A percentile compares a stretch with the other conserved stretches of the same genome.
Evolutionary conservation across 2,888 invertebrate species (phyloP).

Genomic region (Meandrusa payeni): DNA sequence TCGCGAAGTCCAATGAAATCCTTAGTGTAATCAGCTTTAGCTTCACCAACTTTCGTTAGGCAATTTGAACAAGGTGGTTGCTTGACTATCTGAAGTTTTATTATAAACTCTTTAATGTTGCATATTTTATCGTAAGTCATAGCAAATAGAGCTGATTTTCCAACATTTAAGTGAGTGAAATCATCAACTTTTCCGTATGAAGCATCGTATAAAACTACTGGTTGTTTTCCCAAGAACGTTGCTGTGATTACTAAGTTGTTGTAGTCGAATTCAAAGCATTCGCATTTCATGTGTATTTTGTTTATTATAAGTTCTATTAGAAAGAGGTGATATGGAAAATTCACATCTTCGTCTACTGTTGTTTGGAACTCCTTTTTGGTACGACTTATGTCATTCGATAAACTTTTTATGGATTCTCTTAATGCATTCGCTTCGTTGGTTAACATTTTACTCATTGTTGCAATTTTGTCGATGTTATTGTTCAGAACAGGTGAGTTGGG

Average conservation of each 20-base stretch:
- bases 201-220: constrained; percentile 61
- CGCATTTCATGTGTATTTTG: constrained; percentile 74
- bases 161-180: constrained; percentile 60
- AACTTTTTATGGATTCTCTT: constrained; percentile 57
- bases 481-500: constrained; percentile 39
- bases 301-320: constrained; percentile 68
- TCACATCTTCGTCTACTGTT: constrained; percentile 43
- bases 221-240: constrained; percentile 62
- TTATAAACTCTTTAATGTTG: constrained; percentile 56
- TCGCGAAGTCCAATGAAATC: constrained; percentile 57
- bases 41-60: constrained; percentile 63
- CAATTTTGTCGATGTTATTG: constrained; percentile 62
- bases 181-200: constrained; percentile 61
- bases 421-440: constrained; percentile 67
- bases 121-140: constrained; percentile 76
- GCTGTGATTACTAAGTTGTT: constrained; percentile 68
- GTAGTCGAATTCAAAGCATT: constrained; percentile 67
- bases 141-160: constrained; percentile 68
- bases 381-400: constrained; percentile 55
- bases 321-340: constrained; percentile 70
- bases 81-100: constrained; percentile 57
- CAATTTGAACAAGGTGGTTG: constrained; percentile 67
- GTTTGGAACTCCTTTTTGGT: constrained; percentile 51
- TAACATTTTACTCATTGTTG: constrained; percentile 61
- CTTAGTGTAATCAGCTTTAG: constrained; percentile 59